Base-by-base conservation (phyloP, 53 echinoderm and acorn worm species). In the Crossaster papposus region DNA sequence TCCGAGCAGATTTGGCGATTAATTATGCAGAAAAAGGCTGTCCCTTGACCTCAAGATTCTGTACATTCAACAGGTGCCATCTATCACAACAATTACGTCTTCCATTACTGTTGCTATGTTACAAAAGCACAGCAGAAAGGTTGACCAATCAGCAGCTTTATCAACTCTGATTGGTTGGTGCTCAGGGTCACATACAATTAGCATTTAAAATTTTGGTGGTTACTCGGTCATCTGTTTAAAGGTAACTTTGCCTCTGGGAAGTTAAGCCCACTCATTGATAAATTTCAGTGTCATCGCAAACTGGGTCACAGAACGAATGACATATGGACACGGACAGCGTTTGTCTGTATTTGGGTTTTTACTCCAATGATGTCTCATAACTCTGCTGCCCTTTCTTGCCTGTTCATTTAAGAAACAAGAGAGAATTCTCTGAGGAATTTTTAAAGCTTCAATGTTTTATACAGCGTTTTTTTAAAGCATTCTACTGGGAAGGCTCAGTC, bases 391-490 rank as follows among this genome's bases (percentile, higher is more conserved):
- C 81, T 62, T 81, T 81, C 30, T 58, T 28, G 32, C 35, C 44
- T 35, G 28, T 63, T 58, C 81, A 62, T 58, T 30, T 33, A 31
- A 24, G 10, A 68, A 68, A 68, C n/a, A 68, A 73, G 22, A 73
- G 35, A 44, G 65, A 68, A 82, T 14, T 63, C 65, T 65, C 65
- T 65, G 36, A 11, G 65, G 82, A 82, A 22, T 64, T 68, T 38
- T 24, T n/a, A 26, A 36, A 64, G 62, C 68, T 35, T 65, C 36
- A 82, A 62, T 23, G 35, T 65, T 64, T 82, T 68, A 64, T 17
- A 37, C 82, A 36, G 65, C 58, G 34, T 35, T 68, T 82, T 64
- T 51, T 44, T 74, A 17, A n/a, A n/a, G 63, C 58, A 81, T 54
- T 81, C 81, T 81, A 62, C 63, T 22, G 81, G 62, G 81, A 14